phyloP scores from a whole-genome alignment of 37 sponge, comb jelly and placozoan genomes.

The Spongia lamella region DNA sequence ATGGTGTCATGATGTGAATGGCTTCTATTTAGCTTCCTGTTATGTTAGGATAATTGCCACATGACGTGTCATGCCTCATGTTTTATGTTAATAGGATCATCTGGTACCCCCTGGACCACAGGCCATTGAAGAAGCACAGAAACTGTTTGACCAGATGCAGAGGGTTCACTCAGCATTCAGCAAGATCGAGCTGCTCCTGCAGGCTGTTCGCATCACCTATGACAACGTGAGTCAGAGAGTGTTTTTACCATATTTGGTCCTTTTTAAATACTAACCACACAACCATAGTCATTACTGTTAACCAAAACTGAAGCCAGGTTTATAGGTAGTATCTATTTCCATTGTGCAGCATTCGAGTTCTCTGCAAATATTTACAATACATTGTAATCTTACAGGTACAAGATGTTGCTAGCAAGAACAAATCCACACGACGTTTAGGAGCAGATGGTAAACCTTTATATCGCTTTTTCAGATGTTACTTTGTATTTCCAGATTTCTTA shows the following conservation, averaged over 20 bases:
- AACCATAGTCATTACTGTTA: too few relatives aligned
- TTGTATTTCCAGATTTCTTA: slow-evolving; percentile 72
- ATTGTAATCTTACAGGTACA: slow-evolving; percentile 18
- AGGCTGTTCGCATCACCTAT: slow-evolving; percentile 84
- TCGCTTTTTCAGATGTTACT: not conserved
- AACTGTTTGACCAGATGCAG: slow-evolving; percentile 50
- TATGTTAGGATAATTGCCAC: too few relatives aligned
- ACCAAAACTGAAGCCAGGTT: too few relatives aligned
- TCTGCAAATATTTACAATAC: too few relatives aligned
- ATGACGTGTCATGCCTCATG: not conserved
- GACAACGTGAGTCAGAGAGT: slow-evolving; percentile 47
- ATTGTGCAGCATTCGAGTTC: too few relatives aligned
- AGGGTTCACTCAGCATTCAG: slow-evolving; percentile 66
- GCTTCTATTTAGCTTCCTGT: too few relatives aligned
- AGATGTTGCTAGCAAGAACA: slow-evolving; percentile 54
- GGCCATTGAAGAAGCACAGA: slow-evolving; percentile 54
- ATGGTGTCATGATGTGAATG: too few relatives aligned
- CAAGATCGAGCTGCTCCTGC: slow-evolving; percentile 84
- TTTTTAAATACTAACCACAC: too few relatives aligned
- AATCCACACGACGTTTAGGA: slow-evolving; percentile 64
- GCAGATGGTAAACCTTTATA: slow-evolving; percentile 64
- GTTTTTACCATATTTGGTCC: not conserved
- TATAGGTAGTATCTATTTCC: too few relatives aligned
- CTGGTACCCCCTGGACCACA: slow-evolving; percentile 62
- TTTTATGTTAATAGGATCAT: slow-evolving; percentile 37